Evolutionary conservation across 2,888 invertebrate genomes (phyloP).

Genomic region (Pseudococcus jackbeardsleyi): DNA sequence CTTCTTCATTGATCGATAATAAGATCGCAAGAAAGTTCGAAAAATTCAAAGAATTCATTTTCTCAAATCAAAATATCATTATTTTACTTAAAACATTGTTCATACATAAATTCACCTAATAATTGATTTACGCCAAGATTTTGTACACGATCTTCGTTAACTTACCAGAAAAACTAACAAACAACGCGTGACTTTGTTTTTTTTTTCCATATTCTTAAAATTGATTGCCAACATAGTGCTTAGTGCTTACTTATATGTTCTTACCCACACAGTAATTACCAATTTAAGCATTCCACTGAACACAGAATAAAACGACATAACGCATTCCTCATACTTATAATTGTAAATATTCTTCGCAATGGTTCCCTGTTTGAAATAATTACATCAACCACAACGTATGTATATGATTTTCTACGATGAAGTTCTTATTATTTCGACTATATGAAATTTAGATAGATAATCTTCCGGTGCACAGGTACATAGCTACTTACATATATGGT

Average conservation of each 20-base stretch:
- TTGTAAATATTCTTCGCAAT: neutral
- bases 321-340: neutral
- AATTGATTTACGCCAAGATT: neutral
- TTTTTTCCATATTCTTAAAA: neutral
- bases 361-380: neutral
- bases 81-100: neutral
- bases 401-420: neutral
- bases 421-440: neutral
- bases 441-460: neutral
- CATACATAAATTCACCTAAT: neutral
- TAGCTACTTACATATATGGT: neutral
- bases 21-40: no score
- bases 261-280: neutral
- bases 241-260: neutral
- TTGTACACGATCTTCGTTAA: neutral
- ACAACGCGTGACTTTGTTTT: slow-evolving; percentile 6
- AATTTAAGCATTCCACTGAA: neutral
- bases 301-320: neutral
- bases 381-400: neutral
- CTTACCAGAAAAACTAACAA: neutral
- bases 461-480: neutral
- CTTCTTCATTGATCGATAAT: no score
- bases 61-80: neutral
- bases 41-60: no score
- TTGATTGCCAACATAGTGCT: neutral